Conservation (phyloP, 2,888 invertebrate species). For the Tolmerus cingulatus region DNA sequence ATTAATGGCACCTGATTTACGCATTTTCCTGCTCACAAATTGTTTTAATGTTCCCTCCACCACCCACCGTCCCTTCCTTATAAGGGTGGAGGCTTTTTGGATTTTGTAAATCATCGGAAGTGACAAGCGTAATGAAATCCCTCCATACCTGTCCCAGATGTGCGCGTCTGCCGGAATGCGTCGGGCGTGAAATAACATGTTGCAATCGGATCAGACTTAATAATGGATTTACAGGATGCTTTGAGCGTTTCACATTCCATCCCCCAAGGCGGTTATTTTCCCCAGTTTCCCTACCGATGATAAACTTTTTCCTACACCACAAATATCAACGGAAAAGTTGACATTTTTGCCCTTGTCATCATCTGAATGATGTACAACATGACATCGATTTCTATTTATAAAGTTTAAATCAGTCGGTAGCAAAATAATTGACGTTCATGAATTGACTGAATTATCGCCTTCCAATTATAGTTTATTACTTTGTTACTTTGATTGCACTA, state of each 20-base stretch:
- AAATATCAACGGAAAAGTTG: not conserved
- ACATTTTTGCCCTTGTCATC: not conserved
- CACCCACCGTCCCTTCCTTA: not conserved
- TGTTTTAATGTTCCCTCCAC: not conserved
- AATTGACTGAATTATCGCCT: not conserved
- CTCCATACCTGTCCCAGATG: not conserved
- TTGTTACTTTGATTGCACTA: too few relatives aligned
- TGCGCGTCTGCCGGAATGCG: not conserved
- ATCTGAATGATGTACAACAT: not conserved
- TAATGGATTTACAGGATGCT: conserved; percentile 5
- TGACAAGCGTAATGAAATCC: conserved; percentile 16
- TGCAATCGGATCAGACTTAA: conserved; percentile 3
- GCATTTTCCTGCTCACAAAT: conserved; percentile 13
- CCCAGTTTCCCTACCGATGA: not conserved
- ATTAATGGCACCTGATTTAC: conserved; percentile 20
- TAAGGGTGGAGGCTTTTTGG: not conserved
- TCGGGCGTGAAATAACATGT: not conserved
- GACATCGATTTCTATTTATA: not conserved
- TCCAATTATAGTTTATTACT: not conserved
- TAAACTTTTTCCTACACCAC: not conserved
- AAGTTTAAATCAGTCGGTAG: not conserved
- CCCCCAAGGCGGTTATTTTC: not conserved
- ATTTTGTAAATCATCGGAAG: conserved; percentile 1
- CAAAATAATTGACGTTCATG: too few relatives aligned
- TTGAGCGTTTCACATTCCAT: conserved; percentile 4